phyloP scores from a whole-genome alignment of 2,888 invertebrate species.

The Tipula unca region DNA sequence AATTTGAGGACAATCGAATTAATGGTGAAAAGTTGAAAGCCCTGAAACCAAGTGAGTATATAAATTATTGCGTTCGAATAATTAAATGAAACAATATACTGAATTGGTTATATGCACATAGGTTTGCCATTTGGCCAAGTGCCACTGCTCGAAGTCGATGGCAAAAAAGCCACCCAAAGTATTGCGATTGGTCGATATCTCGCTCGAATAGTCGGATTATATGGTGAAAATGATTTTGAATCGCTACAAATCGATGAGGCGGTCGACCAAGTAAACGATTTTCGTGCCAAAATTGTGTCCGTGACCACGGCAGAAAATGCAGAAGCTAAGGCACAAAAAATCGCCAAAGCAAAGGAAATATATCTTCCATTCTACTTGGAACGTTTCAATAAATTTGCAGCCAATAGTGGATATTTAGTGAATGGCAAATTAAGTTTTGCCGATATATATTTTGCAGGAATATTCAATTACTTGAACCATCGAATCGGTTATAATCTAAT shows the following conservation, averaged over 20 bases:
- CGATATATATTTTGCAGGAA: not conserved
- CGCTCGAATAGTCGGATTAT: not conserved
- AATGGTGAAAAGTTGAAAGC: conserved; percentile 47
- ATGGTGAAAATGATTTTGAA: not conserved
- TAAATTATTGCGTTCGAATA: not conserved
- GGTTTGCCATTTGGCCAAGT: conserved; percentile 14
- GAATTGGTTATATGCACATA: too few relatives aligned
- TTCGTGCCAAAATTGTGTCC: not conserved
- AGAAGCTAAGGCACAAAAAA: not conserved
- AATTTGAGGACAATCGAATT: conserved; percentile 54
- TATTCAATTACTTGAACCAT: not conserved
- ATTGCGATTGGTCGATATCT: not conserved
- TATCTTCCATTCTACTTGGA: not conserved
- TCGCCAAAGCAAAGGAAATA: not conserved
- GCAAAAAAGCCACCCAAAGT: not conserved
- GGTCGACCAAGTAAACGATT: not conserved
- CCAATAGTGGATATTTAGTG: not conserved
- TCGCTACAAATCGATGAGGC: not conserved
- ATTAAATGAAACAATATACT: too few relatives aligned
- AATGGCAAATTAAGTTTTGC: not conserved
- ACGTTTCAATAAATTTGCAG: not conserved
- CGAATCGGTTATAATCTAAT: not conserved
- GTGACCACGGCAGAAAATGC: not conserved
- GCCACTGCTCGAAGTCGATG: not conserved
- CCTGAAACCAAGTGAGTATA: conserved; percentile 45